phyloP scores from a whole-genome alignment of 2,888 invertebrate genomes.

The Hylaea fasciaria region DNA sequence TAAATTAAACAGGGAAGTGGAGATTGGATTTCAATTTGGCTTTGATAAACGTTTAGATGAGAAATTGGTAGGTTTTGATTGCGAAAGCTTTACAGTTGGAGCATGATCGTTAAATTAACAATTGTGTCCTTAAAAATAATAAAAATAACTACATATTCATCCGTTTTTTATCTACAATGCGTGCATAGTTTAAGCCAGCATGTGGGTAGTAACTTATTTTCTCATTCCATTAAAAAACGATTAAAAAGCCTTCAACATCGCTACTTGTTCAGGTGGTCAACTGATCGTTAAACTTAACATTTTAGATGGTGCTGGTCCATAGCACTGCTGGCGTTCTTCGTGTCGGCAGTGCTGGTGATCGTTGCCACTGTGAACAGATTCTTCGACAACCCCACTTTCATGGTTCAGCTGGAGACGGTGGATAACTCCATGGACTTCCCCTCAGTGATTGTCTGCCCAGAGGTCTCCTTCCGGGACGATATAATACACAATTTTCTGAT shows the following conservation, averaged over 20 bases:
- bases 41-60: conserved; percentile 1
- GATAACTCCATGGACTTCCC: conserved; percentile 52
- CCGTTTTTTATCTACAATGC: too few relatives aligned
- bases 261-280: too few relatives aligned
- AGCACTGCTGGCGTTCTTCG: conserved; percentile 51
- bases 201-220: too few relatives aligned
- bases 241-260: too few relatives aligned
- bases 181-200: too few relatives aligned
- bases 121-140: too few relatives aligned
- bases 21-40: conserved; percentile 6
- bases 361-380: conserved; percentile 51
- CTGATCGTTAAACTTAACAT: too few relatives aligned
- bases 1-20: conserved; percentile 31
- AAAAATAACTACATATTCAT: too few relatives aligned
- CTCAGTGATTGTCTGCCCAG: conserved; percentile 63
- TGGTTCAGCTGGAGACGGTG: conserved; percentile 45
- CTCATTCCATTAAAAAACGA: too few relatives aligned
- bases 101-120: too few relatives aligned
- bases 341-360: conserved; percentile 49
- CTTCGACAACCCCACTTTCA: conserved; percentile 58
- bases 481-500: conserved; percentile 57
- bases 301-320: conserved; percentile 58
- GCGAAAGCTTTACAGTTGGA: neutral
- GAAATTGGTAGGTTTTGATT: neutral
- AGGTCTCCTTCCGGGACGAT: conserved; percentile 50